phyloP scores from a whole-genome alignment of 2,888 invertebrate species.

The Lissonota sp. region DNA sequence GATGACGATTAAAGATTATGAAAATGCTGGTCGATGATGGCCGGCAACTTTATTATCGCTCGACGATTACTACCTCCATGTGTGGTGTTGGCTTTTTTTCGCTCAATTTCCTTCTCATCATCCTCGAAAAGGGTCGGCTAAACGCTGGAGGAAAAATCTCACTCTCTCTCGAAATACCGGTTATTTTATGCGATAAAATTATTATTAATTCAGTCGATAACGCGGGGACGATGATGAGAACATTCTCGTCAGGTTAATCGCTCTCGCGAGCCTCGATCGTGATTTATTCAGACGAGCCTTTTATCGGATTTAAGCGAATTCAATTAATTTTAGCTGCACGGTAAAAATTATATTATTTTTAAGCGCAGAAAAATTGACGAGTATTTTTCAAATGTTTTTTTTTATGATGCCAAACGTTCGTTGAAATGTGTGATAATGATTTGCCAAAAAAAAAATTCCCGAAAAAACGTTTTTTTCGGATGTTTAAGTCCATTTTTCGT shows the following conservation, averaged over 20 bases:
- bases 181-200: slow-evolving; percentile 45
- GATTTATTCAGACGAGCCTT: too few relatives aligned
- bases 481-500: too few relatives aligned
- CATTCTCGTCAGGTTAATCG: slow-evolving; percentile 13
- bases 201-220: slow-evolving; percentile 49
- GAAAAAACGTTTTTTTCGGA: too few relatives aligned
- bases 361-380: too few relatives aligned
- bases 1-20: slow-evolving; percentile 52
- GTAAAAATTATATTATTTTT: too few relatives aligned
- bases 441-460: too few relatives aligned
- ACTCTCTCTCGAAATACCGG: not conserved
- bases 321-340: too few relatives aligned
- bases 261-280: not conserved
- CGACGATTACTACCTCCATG: slow-evolving; percentile 22
- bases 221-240: slow-evolving; percentile 24
- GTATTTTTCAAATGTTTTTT: too few relatives aligned
- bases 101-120: not conserved
- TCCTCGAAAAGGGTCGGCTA: slow-evolving; percentile 3
- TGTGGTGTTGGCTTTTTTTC: not conserved
- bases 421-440: too few relatives aligned
- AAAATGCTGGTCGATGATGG: slow-evolving; percentile 20
- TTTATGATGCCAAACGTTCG: too few relatives aligned
- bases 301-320: too few relatives aligned
- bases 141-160: not conserved
- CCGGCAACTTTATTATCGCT: slow-evolving; percentile 40